Conservation (phyloP, 1,140 invertebrate species). For the Caerostris darwini region DNA sequence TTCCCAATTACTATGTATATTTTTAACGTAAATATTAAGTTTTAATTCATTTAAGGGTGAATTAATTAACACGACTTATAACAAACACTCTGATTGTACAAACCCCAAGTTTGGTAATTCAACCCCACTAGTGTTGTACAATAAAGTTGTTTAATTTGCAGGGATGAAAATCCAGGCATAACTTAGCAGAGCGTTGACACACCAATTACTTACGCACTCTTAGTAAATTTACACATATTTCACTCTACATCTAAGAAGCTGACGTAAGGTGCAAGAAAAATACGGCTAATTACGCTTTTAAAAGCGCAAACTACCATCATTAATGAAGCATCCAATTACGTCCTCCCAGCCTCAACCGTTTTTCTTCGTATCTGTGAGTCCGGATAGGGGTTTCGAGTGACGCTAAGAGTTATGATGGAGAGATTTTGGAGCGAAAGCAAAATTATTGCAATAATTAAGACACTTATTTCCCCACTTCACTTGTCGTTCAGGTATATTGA, state of each 20-base stretch:
- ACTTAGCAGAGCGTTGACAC: not conserved
- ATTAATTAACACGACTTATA: too few relatives aligned
- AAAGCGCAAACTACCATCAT: constrained; percentile 72
- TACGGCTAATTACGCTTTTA: constrained; percentile 73
- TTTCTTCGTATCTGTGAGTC: constrained; percentile 12
- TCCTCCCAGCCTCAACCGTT: not conserved
- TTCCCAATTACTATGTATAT: too few relatives aligned
- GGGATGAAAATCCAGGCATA: not conserved
- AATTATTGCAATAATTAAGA: constrained; percentile 72
- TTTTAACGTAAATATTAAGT: too few relatives aligned
- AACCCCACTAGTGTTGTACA: too few relatives aligned
- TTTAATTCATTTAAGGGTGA: too few relatives aligned
- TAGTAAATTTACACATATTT: constrained; percentile 26
- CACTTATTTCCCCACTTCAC: constrained; percentile 8
- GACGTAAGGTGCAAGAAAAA: constrained; percentile 49
- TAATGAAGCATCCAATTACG: constrained; percentile 75
- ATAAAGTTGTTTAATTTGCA: too few relatives aligned
- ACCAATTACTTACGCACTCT: constrained; percentile 5
- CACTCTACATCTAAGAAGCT: not conserved
- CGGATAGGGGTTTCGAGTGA: constrained; percentile 63
- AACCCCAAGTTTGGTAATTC: too few relatives aligned
- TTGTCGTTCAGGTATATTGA: constrained; percentile 44
- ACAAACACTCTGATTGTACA: too few relatives aligned
- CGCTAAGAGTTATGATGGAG: constrained; percentile 61
- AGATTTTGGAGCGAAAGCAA: constrained; percentile 44